Evolutionary conservation across 1,140 invertebrate genomes (phyloP).

Genomic region (Zophobas atratus): DNA sequence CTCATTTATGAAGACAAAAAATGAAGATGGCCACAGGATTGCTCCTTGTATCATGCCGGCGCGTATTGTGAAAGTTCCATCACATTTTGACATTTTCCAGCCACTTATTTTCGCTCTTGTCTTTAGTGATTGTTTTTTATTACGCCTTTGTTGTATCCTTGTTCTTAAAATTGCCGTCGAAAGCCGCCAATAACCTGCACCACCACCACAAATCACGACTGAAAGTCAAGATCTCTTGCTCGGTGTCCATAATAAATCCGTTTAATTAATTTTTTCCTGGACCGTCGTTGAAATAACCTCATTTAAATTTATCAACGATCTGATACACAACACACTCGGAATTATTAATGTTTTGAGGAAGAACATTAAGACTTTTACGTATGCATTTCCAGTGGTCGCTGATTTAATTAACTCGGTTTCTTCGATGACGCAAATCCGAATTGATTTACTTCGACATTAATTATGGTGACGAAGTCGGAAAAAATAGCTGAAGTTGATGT

Average conservation of each 20-base stretch:
- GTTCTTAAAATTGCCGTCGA: too few relatives aligned
- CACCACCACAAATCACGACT: too few relatives aligned
- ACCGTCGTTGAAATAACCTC: conserved; percentile 3
- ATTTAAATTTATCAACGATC: conserved; percentile 12
- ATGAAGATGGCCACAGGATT: too few relatives aligned
- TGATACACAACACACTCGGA: background rate
- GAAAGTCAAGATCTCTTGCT: background rate
- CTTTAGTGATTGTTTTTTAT: too few relatives aligned
- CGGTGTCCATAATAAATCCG: conserved; percentile 5
- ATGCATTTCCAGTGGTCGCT: background rate
- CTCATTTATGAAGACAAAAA: too few relatives aligned
- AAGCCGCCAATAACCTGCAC: too few relatives aligned
- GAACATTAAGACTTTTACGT: background rate
- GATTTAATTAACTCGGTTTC: conserved; percentile 30
- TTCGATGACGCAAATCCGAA: conserved; percentile 46
- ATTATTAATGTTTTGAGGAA: background rate
- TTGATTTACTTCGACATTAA: conserved; percentile 50
- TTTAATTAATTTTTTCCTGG: background rate
- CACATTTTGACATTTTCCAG: too few relatives aligned
- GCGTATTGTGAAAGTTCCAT: too few relatives aligned
- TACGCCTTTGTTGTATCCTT: too few relatives aligned
- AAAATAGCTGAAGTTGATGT: conserved; percentile 40
- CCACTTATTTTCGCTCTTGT: too few relatives aligned
- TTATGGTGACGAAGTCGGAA: conserved; percentile 17
- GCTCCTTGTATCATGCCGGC: too few relatives aligned